A percentile compares a stretch with the other conserved stretches of the same genome.
Conservation (phyloP, 2,113 vertebrate genomes). For the Leptobrachium ailaonicum region DNA sequence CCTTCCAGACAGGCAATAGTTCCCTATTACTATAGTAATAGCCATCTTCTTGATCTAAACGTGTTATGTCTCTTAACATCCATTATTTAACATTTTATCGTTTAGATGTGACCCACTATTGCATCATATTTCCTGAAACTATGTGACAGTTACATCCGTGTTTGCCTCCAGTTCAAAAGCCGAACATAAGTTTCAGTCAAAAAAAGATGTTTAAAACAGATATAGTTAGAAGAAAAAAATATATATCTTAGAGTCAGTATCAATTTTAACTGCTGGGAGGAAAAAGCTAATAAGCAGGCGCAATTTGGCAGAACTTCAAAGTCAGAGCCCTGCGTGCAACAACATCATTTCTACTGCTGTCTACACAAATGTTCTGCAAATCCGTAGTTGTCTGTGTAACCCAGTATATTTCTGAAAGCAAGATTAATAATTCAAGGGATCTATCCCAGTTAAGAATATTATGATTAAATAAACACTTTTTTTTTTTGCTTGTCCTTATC, state of each 20-base stretch:
- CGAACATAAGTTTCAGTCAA: constrained; percentile 35
- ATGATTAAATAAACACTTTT: constrained; percentile 20
- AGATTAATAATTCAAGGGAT: constrained; percentile 30
- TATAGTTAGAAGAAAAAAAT: constrained; percentile 2
- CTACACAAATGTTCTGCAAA: constrained; percentile 32
- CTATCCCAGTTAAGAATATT: constrained; percentile 16
- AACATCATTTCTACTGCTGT: constrained; percentile 23
- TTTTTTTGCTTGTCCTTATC: not conserved
- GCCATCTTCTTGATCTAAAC: no score
- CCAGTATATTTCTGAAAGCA: constrained; percentile 19
- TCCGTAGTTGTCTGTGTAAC: not conserved
- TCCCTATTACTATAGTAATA: no score
- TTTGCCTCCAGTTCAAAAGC: constrained; percentile 19
- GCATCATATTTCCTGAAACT: no score
- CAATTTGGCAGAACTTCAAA: constrained; percentile 30
- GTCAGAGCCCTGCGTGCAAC: constrained; percentile 1
- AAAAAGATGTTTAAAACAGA: constrained; percentile 19
- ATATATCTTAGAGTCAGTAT: constrained; percentile 8
- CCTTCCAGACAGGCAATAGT: no score
- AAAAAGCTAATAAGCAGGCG: constrained; percentile 23
- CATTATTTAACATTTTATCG: no score
- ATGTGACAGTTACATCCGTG: constrained; percentile 24
- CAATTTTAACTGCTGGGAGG: constrained; percentile 33
- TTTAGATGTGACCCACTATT: no score
- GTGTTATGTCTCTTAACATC: no score